These are phyloP conservation scores for Sweltsa coloradensis DNA, from an alignment of 1,140 invertebrate genomes.

Conservation along the genomic window DNA sequence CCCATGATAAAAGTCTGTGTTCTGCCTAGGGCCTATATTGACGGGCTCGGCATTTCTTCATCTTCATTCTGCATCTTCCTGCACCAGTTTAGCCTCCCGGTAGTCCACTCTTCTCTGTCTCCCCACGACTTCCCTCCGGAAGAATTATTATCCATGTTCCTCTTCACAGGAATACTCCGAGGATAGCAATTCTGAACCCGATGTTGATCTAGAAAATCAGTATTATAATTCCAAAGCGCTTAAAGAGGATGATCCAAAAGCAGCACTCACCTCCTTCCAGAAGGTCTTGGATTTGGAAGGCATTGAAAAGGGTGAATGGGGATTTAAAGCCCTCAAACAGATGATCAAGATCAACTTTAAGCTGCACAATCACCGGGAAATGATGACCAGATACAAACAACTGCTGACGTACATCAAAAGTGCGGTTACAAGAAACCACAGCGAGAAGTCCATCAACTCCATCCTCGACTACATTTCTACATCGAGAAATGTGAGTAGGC, in stretches of 20 bases:
- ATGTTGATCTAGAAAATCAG: constrained; percentile 99
- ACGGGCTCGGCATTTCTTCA: too few species aligned
- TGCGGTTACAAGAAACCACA: constrained; percentile 97
- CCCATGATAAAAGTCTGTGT: too few species aligned
- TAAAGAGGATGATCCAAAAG: constrained; percentile 93
- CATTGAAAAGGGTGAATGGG: constrained; percentile 99
- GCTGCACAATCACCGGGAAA: constrained; percentile 87
- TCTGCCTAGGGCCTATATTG: too few species aligned
- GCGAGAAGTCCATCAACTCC: constrained; percentile 99
- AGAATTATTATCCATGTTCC: neutral
- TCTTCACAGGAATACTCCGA: constrained; percentile 79
- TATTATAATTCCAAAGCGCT: constrained; percentile 99
- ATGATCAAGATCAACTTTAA: constrained; percentile 99
- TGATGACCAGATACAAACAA: constrained; percentile 96
- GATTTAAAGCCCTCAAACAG: constrained; percentile 99
- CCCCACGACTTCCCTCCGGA: too few species aligned
- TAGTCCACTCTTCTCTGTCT: too few species aligned
- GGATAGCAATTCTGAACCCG: constrained; percentile 93
- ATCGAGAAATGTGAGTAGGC: constrained; percentile 83
- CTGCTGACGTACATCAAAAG: constrained; percentile 96
- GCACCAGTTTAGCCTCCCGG: too few species aligned
- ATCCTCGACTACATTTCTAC: constrained; percentile 99
- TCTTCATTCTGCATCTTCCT: too few species aligned
- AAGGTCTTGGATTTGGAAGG: constrained; percentile 93
- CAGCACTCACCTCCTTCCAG: constrained; percentile 88